Conservation (phyloP, 2,888 invertebrate species). For the Apodemia zela region DNA sequence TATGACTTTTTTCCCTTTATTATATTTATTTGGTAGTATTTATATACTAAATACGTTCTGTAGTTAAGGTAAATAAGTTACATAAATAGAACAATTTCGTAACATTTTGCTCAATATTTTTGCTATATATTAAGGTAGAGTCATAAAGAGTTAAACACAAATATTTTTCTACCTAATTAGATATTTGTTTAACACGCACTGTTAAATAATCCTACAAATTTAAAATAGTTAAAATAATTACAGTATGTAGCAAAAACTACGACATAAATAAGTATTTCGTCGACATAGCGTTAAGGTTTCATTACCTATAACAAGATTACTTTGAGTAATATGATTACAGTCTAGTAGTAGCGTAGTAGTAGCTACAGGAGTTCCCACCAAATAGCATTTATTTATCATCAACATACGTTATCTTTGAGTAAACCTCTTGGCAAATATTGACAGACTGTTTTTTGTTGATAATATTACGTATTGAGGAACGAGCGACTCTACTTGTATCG, state of each 20-base stretch:
- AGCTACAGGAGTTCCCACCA: background rate
- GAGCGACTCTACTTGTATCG: slow-evolving; percentile 22
- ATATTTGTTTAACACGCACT: too few relatives aligned
- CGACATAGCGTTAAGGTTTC: slow-evolving; percentile 3
- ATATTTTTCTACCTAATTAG: too few relatives aligned
- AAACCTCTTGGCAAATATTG: slow-evolving; percentile 28
- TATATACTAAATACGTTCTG: too few relatives aligned
- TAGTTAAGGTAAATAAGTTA: too few relatives aligned
- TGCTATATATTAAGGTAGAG: background rate
- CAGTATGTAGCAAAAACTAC: background rate
- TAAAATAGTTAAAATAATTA: background rate
- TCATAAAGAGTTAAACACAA: too few relatives aligned
- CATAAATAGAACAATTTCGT: too few relatives aligned
- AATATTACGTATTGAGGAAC: slow-evolving; percentile 26
- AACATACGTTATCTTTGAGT: slow-evolving; percentile 4
- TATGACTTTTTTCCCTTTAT: too few relatives aligned
- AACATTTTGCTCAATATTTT: background rate
- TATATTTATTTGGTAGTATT: too few relatives aligned
- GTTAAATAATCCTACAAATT: background rate
- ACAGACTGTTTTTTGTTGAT: slow-evolving; percentile 30
- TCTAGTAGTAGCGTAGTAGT: background rate
- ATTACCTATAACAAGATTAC: slow-evolving; percentile 14
- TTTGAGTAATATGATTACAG: background rate
- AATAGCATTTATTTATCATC: background rate
- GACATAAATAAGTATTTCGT: background rate